Evolutionary conservation across 2,888 invertebrate species (phyloP), one percentile per base, ranked within the genome.

Genomic region (Callosobruchus maculatus): DNA sequence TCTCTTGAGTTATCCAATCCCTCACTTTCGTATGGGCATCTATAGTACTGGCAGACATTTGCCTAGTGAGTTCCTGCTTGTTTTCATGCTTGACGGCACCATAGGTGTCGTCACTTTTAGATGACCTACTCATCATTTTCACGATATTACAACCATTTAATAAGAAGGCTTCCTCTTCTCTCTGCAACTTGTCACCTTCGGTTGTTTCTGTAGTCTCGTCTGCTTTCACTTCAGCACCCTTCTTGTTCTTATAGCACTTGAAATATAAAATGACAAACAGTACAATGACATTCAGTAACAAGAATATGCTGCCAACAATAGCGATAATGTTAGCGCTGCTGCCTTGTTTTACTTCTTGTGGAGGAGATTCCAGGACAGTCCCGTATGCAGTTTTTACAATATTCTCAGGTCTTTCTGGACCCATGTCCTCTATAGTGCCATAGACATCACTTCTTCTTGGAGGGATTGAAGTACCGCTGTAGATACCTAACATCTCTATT

Each of bases 21-120:
- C 93, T 90, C 0, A 96, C 95, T 89, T 95, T 95, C 20, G 94
- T 93, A 83, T 95, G 93, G 0, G 95, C 94, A 85, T 96, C 95
- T 78, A 96, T 91, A 0, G 95, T 95, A 77, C 94, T 95, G 4
- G 91, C 91, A 5, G 94, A 95, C 82, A 93, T 90, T 85, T 94
- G 93, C 22, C 94, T 87, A 21, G 92, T 90, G 30, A 94, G 86
- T 84, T 92, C 92, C 81, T 91, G 92, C 80, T 90, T 90, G 84
- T 90, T 84, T 77, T 90, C 90, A 77, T 85, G 83, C 82, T 89
- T 88, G 70, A 87, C 87, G 71, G 89, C 89, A 76, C 90, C 89
- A 71, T 89, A 89, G 66, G 87, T 87, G 72, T 87, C 88, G 76
- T 89, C 89, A 78, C 88, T 89, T 86, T 89, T 89, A 72, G 84